Conservation (phyloP, 2,113 vertebrate species). For the Fulmarus glacialis region DNA sequence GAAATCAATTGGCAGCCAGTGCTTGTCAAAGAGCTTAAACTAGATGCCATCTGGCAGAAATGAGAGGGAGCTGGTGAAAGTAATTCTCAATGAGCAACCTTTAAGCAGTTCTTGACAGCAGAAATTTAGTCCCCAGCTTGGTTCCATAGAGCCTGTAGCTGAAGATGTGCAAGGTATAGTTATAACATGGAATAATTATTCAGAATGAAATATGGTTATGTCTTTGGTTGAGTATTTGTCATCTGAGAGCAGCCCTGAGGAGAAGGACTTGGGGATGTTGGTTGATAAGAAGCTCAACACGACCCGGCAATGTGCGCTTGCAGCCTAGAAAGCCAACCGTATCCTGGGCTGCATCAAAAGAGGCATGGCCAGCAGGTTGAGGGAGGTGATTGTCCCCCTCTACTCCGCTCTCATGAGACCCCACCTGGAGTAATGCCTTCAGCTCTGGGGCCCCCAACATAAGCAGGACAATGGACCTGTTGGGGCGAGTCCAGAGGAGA, state of each 20-base stretch:
- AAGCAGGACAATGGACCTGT: too few species aligned
- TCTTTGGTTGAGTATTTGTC: not conserved
- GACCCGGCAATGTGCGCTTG: too few species aligned
- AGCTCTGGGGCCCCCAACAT: too few species aligned
- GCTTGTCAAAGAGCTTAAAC: not conserved
- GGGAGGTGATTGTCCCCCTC: too few species aligned
- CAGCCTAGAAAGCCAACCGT: too few species aligned
- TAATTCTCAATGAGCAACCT: not conserved
- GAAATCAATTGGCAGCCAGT: not conserved
- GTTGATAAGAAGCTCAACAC: too few species aligned
- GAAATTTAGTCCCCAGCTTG: not conserved
- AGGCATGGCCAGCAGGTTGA: too few species aligned
- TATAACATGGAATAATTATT: not conserved
- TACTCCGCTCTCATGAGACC: too few species aligned
- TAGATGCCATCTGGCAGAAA: conserved; percentile 34
- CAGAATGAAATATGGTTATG: not conserved
- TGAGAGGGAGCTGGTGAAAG: not conserved
- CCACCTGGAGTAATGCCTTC: too few species aligned
- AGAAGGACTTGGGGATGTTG: too few species aligned
- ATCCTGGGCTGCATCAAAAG: too few species aligned
- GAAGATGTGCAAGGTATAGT: not conserved
- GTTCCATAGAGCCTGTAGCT: not conserved
- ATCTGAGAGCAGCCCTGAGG: not conserved
- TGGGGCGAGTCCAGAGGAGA: too few species aligned
- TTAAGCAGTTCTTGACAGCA: not conserved